Percentiles rank a stretch among this genome's conserved stretches.
Evolutionary conservation across 2,888 invertebrate species (phyloP).

Genomic region (Uloborus plumipes): DNA sequence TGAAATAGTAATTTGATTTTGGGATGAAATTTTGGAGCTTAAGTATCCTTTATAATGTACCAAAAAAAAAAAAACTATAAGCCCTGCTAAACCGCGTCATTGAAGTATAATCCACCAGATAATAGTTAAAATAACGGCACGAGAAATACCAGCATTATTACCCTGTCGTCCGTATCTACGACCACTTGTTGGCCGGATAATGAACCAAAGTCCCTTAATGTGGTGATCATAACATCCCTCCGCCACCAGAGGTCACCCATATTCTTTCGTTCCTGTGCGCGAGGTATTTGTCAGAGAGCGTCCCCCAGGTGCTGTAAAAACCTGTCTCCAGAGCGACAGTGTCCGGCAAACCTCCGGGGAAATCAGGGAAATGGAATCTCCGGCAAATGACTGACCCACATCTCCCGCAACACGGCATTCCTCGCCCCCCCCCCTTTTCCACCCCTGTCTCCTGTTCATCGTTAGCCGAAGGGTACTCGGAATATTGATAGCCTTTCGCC

Average conservation of each 20-base stretch:
- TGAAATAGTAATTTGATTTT: too few species aligned
- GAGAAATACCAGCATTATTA: too few species aligned
- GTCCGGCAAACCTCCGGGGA: conserved; percentile 46
- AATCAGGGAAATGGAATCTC: conserved; percentile 57
- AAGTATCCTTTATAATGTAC: too few species aligned
- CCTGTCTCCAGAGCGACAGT: conserved; percentile 47
- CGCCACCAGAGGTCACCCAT: conserved; percentile 19
- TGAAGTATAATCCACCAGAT: too few species aligned
- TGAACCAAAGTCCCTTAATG: too few species aligned
- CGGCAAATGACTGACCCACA: conserved; percentile 33
- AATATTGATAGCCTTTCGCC: conserved; percentile 61
- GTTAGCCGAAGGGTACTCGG: conserved; percentile 45
- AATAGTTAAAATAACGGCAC: too few species aligned
- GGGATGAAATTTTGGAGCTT: too few species aligned
- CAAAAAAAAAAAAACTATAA: too few species aligned
- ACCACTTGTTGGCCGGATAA: too few species aligned
- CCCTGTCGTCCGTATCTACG: too few species aligned
- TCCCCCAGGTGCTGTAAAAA: conserved; percentile 54
- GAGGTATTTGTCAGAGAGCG: conserved; percentile 52
- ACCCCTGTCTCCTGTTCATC: conserved; percentile 39
- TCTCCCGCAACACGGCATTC: conserved; percentile 21
- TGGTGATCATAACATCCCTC: conserved; percentile 6
- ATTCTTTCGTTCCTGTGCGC: conserved; percentile 10
- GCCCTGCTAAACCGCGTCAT: too few species aligned
- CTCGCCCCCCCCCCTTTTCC: not conserved